phyloP scores from a whole-genome alignment of 2,113 vertebrate species.

The Nothobranchius kuhntae region DNA sequence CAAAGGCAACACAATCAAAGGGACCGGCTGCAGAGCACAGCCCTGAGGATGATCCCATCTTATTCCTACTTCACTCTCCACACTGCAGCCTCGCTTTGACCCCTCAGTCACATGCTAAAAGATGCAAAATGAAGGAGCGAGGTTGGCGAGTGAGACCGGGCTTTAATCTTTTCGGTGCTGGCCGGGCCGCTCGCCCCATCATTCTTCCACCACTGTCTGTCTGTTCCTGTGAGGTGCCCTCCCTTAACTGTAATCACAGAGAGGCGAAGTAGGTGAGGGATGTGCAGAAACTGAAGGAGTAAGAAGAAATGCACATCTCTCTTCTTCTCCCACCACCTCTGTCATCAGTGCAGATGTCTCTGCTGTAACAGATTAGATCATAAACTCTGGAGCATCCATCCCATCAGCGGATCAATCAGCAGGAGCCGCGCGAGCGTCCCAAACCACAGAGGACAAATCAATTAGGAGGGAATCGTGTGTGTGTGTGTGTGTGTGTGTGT shows the following conservation, averaged over 20 bases:
- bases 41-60: constrained; percentile 18
- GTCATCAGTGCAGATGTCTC: constrained; percentile 28
- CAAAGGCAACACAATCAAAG: constrained; percentile 16
- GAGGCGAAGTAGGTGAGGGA: constrained; percentile 46
- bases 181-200: constrained; percentile 32
- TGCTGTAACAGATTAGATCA: constrained; percentile 57
- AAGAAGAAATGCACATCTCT: constrained; percentile 14
- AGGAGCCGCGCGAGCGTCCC: constrained; percentile 15
- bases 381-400: constrained; percentile 51
- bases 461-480: constrained; percentile 31
- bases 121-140: constrained; percentile 37
- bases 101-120: constrained; percentile 25
- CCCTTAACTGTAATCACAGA: constrained; percentile 61
- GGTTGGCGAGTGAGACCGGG: constrained; percentile 16
- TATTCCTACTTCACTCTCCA: constrained; percentile 34
- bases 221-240: constrained; percentile 45
- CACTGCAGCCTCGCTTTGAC: constrained; percentile 31
- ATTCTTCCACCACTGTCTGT: constrained; percentile 38
- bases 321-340: constrained; percentile 25
- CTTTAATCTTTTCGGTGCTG: constrained; percentile 58
- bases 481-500: constrained; percentile 2
- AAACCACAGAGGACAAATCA: constrained; percentile 45
- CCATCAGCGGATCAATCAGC: constrained; percentile 61
- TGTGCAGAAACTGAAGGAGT: constrained; percentile 21
- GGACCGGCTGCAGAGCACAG: constrained; percentile 14